Evolutionary conservation across 2,797 vertebrate genomes (phyloP).

Genomic region (Falco concolor): DNA sequence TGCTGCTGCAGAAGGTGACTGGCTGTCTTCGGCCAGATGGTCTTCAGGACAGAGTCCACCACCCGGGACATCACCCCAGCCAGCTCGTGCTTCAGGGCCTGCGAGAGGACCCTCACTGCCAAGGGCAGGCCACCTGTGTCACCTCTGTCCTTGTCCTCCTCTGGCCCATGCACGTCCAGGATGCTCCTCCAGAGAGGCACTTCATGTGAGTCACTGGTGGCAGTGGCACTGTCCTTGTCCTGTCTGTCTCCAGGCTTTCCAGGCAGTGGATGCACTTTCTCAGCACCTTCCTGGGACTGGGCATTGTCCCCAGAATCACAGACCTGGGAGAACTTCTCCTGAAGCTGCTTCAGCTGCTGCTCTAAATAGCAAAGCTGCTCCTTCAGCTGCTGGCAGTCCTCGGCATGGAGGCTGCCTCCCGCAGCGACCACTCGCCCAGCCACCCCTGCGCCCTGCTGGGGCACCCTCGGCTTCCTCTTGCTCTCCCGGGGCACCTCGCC

Average conservation of each 20-base stretch:
- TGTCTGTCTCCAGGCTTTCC: neutral
- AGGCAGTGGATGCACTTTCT: neutral
- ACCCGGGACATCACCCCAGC: slow-evolving; percentile 79
- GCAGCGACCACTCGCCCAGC: neutral
- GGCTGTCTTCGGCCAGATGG: slow-evolving; percentile 67
- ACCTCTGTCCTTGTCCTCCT: slow-evolving; percentile 56
- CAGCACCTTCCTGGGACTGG: neutral
- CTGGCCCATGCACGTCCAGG: neutral
- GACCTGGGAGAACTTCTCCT: slow-evolving; percentile 83
- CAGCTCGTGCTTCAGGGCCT: slow-evolving; percentile 85
- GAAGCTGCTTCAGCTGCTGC: slow-evolving; percentile 82
- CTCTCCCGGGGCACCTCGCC: slow-evolving; percentile 70
- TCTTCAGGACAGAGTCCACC: slow-evolving; percentile 85
- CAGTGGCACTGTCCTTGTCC: neutral
- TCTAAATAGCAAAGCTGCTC: slow-evolving; percentile 89
- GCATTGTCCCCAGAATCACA: slow-evolving; percentile 68
- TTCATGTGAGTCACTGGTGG: neutral
- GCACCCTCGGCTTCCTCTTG: slow-evolving; percentile 85
- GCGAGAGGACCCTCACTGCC: slow-evolving; percentile 76
- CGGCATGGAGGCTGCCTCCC: slow-evolving; percentile 59
- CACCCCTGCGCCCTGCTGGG: slow-evolving; percentile 50
- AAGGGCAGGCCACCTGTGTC: slow-evolving; percentile 25
- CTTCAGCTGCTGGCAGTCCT: slow-evolving; percentile 81
- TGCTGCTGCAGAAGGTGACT: slow-evolving; percentile 66
- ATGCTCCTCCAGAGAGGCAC: slow-evolving; percentile 38